Conservation (phyloP, 2,888 invertebrate genomes). For the Azorinus chamasolen region DNA sequence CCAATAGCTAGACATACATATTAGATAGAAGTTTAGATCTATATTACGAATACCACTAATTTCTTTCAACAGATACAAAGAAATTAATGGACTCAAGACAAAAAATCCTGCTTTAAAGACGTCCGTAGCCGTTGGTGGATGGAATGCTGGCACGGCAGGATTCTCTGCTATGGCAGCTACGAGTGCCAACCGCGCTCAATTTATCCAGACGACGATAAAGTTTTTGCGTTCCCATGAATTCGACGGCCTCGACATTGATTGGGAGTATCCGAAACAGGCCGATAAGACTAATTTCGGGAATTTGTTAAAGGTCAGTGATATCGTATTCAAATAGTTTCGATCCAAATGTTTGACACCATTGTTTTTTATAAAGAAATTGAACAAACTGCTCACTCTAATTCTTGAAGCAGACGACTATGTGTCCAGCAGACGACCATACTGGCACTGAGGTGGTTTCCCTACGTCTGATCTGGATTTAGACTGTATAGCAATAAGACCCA, state of each 20-base stretch:
- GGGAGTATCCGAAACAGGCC: slow-evolving; percentile 80
- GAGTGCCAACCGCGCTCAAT: slow-evolving; percentile 56
- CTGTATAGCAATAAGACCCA: no score
- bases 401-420: no score
- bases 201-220: slow-evolving; percentile 71
- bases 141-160: slow-evolving; percentile 76
- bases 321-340: no score
- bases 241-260: slow-evolving; percentile 83
- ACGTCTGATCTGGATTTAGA: no score
- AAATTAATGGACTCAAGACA: slow-evolving; percentile 73
- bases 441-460: no score
- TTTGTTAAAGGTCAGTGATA: slow-evolving; percentile 68
- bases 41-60: no score
- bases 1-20: no score
- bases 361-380: no score
- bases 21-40: no score
- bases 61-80: slow-evolving; percentile 19
- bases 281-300: slow-evolving; percentile 75
- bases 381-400: no score
- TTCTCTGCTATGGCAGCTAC: slow-evolving; percentile 77
- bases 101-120: slow-evolving; percentile 76
- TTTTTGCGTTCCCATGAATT: slow-evolving; percentile 75
- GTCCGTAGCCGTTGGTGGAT: slow-evolving; percentile 83
- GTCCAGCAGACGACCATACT: no score
- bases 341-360: no score